These are phyloP conservation scores for Drosophila niveifrons DNA, from an alignment of 2,888 invertebrate genomes.

Conservation along the genomic window DNA sequence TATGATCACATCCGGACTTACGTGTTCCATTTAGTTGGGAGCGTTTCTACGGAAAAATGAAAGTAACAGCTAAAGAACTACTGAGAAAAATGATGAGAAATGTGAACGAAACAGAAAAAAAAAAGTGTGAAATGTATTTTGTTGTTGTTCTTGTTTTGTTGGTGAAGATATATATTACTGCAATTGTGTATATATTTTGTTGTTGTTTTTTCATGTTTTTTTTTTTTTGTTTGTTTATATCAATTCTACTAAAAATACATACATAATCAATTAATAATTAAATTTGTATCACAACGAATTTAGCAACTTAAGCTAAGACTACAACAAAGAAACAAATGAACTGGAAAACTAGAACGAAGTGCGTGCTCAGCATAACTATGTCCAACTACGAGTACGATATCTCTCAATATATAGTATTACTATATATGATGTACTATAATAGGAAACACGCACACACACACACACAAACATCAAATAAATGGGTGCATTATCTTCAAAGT, in stretches of 20 bases:
- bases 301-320: slow-evolving; percentile 79
- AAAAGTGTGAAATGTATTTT: slow-evolving; percentile 36
- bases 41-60: slow-evolving; percentile 1
- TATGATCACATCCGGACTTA: slow-evolving; percentile 51
- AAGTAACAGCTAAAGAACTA: slow-evolving; percentile 34
- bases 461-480: slow-evolving; percentile 22
- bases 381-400: slow-evolving; percentile 43
- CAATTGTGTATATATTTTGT: slow-evolving; percentile 70
- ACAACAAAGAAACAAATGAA: slow-evolving; percentile 67
- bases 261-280: slow-evolving; percentile 72
- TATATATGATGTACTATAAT: slow-evolving; percentile 8
- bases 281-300: slow-evolving; percentile 80
- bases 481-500: slow-evolving; percentile 25
- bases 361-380: slow-evolving; percentile 63
- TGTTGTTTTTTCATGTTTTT: slow-evolving; percentile 41
- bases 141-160: slow-evolving; percentile 28
- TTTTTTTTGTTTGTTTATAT: slow-evolving; percentile 37
- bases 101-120: neutral
- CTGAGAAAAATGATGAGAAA: slow-evolving; percentile 19
- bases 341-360: slow-evolving; percentile 51
- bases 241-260: slow-evolving; percentile 79
- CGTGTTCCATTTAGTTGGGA: slow-evolving; percentile 31
- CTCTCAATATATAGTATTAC: slow-evolving; percentile 21
- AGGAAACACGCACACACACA: slow-evolving; percentile 13
- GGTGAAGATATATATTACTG: slow-evolving; percentile 46